These are phyloP conservation scores for Cotesia chilonis DNA, from an alignment of 1,140 invertebrate species.

Conservation along the genomic window DNA sequence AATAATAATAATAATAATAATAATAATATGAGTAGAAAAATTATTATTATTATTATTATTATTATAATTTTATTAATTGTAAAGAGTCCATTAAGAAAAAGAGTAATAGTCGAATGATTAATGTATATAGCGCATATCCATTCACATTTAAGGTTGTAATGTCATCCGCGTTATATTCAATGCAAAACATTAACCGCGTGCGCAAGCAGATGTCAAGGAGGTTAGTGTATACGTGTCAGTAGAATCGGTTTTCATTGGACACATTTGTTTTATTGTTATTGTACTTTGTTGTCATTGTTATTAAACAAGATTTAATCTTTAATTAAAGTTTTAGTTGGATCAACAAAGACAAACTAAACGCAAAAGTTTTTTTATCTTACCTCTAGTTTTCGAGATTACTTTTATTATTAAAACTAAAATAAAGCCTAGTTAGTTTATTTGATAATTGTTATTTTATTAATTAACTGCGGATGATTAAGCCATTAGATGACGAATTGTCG, in stretches of 20 bases:
- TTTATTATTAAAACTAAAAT: no score
- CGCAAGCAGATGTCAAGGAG: conserved; percentile 49
- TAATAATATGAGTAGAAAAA: no score
- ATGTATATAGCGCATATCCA: conserved; percentile 40
- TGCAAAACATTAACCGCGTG: conserved; percentile 47
- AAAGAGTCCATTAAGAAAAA: conserved; percentile 8
- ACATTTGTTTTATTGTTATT: conserved; percentile 13
- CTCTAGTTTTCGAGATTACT: no score
- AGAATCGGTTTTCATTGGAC: conserved; percentile 20
- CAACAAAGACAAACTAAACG: no score
- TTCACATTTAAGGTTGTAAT: conserved; percentile 38
- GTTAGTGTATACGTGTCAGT: conserved; percentile 40
- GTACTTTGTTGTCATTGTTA: conserved; percentile 3
- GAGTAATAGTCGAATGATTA: conserved; percentile 17
- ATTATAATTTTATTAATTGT: neutral
- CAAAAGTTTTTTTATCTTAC: no score
- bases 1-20: no score
- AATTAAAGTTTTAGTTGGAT: no score
- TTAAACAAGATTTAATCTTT: neutral
- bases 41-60: neutral
- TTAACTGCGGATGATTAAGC: no score
- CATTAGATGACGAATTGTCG: neutral
- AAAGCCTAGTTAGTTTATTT: no score
- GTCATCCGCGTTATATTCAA: conserved; percentile 48
- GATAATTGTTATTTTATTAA: no score